These are phyloP conservation scores for mouse (Mus musculus) DNA, from an alignment of 2,113 vertebrate species.

Conservation along the genomic window GRCm39 chr4:58453501-58454000, in stretches of 20 bases:
- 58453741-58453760: not conserved
- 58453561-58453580: not conserved
- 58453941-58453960: not conserved
- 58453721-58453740: not conserved
- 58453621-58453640: not conserved
- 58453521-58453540: not conserved
- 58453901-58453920: not conserved
- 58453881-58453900: not conserved
- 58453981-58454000: not conserved
- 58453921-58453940: not conserved
- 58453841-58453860: not conserved
- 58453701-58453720: not conserved
- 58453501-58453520: slow-evolving; percentile 2
- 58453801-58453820: not conserved
- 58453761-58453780: not conserved
- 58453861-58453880: not conserved
- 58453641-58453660: not conserved
- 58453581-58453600: not conserved
- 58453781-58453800: not conserved
- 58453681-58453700: slow-evolving; percentile 18
- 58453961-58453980: not conserved
- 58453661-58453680: not conserved
- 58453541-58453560: not conserved
- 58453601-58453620: not conserved
- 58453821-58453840: too few species aligned